phyloP scores from a whole-genome alignment of 2,888 invertebrate species.

The Zeuzera pyrina region DNA sequence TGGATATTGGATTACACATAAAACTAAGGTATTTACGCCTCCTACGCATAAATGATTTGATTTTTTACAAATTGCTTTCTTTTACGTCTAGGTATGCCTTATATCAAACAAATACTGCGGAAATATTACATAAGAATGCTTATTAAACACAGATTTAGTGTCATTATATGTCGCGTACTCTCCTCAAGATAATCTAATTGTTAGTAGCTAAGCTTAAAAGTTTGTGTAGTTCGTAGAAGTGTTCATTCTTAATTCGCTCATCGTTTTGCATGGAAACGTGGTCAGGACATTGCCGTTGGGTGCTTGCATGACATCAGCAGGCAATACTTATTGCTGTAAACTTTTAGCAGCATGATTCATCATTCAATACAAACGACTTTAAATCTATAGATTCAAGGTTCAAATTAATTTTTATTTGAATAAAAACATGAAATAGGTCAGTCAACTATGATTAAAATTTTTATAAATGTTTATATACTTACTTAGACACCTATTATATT shows the following conservation, averaged over 20 bases:
- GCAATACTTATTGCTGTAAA: conserved; percentile 47
- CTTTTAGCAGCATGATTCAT: conserved; percentile 54
- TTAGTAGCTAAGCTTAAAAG: conserved; percentile 23
- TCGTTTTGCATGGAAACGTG: conserved; percentile 6
- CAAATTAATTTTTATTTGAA: background rate
- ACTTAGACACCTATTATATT: too few relatives aligned
- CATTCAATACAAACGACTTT: background rate
- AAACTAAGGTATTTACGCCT: conserved; percentile 66
- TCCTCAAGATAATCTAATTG: conserved; percentile 15
- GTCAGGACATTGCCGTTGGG: conserved; percentile 3
- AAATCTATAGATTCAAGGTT: background rate
- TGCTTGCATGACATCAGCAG: conserved; percentile 62
- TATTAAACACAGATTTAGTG: conserved; percentile 7
- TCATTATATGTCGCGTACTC: conserved; percentile 5
- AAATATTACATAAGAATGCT: conserved; percentile 60
- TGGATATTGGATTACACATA: conserved; percentile 72
- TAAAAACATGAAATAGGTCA: conserved; percentile 1
- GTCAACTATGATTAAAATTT: background rate
- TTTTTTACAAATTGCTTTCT: conserved; percentile 9
- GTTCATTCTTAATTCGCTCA: conserved; percentile 19
- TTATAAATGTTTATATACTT: too few relatives aligned
- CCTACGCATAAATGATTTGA: conserved; percentile 43
- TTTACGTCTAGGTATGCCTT: conserved; percentile 9
- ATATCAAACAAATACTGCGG: conserved; percentile 13
- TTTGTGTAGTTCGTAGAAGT: conserved; percentile 33